Conservation (phyloP, 2,113 vertebrate genomes). For the Sakesphorus luctuosus region DNA sequence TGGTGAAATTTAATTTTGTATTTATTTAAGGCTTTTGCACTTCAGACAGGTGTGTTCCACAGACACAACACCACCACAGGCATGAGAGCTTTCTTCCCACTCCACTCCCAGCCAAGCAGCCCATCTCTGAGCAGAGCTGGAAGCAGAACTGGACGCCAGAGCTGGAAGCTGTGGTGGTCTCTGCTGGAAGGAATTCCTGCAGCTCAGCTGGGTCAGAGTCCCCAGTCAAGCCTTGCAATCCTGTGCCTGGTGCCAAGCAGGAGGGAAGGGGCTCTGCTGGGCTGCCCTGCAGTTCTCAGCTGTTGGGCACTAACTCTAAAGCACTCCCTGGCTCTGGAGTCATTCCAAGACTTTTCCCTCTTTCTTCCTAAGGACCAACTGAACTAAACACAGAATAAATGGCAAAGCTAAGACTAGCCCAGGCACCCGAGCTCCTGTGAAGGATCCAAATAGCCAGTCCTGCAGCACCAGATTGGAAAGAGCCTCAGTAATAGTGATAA, state of each 20-base stretch:
- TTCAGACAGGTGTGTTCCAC: not conserved
- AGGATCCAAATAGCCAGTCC: not conserved
- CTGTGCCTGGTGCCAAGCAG: not conserved
- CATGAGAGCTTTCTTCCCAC: not conserved
- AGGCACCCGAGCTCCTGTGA: not conserved
- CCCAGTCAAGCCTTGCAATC: rapidly evolving
- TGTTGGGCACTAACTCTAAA: not conserved
- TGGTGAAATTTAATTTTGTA: not conserved
- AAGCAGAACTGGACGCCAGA: not conserved
- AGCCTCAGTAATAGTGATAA: not conserved
- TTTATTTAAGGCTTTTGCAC: not conserved
- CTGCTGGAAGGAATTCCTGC: not conserved
- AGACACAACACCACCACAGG: not conserved
- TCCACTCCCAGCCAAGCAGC: not conserved
- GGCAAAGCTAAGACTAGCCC: not conserved
- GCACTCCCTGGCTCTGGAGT: not conserved
- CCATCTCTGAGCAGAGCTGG: not conserved
- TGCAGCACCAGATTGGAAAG: not conserved
- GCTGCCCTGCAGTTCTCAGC: not conserved
- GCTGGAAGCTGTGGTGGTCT: not conserved
- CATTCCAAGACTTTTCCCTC: not conserved
- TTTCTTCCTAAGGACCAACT: not conserved
- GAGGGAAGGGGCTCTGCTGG: not conserved
- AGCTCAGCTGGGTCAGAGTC: not conserved
- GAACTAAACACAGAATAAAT: not conserved